Percentiles rank a stretch among this genome's conserved stretches.
Conservation (phyloP, 2,113 vertebrate species). For the Mormyrus iriodes region DNA sequence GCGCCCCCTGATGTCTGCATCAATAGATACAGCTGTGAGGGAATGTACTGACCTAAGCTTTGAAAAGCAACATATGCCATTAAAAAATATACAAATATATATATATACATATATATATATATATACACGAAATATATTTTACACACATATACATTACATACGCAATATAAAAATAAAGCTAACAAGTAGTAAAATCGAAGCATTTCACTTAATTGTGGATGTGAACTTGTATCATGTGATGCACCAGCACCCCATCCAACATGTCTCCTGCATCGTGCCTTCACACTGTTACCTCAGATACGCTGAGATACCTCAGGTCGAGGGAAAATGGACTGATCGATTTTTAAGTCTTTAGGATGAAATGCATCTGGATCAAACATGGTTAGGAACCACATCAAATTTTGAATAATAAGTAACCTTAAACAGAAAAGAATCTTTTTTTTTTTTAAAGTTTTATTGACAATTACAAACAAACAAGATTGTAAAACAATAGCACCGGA, state of each 20-base stretch:
- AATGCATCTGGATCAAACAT: background rate
- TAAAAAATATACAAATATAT: background rate
- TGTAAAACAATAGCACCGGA: background rate
- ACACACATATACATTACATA: background rate
- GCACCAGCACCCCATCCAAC: background rate
- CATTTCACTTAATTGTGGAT: background rate
- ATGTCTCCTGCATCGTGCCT: background rate
- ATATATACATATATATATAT: background rate
- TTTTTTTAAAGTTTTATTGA: background rate
- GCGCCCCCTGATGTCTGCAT: conserved; percentile 32
- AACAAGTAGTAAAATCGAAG: background rate
- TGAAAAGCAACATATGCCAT: background rate
- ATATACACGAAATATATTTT: background rate
- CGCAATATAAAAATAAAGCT: background rate
- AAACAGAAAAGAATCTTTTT: background rate
- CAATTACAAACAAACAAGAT: background rate
- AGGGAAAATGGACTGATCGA: background rate
- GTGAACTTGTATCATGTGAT: background rate
- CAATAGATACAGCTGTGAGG: background rate
- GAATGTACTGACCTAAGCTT: background rate
- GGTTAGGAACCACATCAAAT: background rate
- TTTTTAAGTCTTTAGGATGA: background rate
- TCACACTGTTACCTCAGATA: background rate
- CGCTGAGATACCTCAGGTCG: too few relatives aligned
- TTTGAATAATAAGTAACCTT: background rate